Percentiles rank a stretch among this genome's conserved stretches.
Evolutionary conservation across 2,888 invertebrate genomes (phyloP).

Genomic region (Iselma pallidipennis): DNA sequence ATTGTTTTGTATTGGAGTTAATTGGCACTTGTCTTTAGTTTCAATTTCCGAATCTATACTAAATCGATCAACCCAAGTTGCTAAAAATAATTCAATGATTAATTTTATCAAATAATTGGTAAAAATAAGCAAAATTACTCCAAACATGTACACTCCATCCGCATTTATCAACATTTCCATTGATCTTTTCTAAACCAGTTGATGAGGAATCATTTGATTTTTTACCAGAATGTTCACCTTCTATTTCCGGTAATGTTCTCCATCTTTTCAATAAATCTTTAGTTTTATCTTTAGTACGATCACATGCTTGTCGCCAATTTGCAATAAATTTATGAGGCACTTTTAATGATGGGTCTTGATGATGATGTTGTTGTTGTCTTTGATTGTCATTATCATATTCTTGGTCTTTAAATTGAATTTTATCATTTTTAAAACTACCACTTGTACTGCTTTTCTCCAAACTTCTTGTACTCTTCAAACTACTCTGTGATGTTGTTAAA

Average conservation of each 20-base stretch:
- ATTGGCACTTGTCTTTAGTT: constrained; percentile 61
- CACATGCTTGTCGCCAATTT: constrained; percentile 76
- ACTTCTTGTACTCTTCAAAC: constrained; percentile 52
- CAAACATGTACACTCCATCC: constrained; percentile 80
- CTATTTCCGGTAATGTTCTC: constrained; percentile 67
- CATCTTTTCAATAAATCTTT: constrained; percentile 73
- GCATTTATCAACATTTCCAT: constrained; percentile 58
- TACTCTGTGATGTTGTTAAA: constrained; percentile 47
- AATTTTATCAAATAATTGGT: not conserved
- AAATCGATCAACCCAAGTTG: constrained; percentile 76
- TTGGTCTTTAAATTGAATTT: constrained; percentile 51
- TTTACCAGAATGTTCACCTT: constrained; percentile 53
- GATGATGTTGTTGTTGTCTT: constrained; percentile 30
- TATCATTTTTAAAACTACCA: constrained; percentile 51
- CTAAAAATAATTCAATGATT: constrained; percentile 51
- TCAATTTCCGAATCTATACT: constrained; percentile 67
- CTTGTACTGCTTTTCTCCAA: constrained; percentile 50
- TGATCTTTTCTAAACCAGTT: constrained; percentile 49
- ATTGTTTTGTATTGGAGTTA: constrained; percentile 68
- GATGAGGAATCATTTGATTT: constrained; percentile 51
- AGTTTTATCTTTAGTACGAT: constrained; percentile 74
- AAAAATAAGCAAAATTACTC: constrained; percentile 61
- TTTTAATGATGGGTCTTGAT: constrained; percentile 58
- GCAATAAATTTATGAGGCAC: constrained; percentile 73
- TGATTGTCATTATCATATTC: constrained; percentile 44